phyloP scores from a whole-genome alignment of 2,888 invertebrate species.

The Chalcis sispes region DNA sequence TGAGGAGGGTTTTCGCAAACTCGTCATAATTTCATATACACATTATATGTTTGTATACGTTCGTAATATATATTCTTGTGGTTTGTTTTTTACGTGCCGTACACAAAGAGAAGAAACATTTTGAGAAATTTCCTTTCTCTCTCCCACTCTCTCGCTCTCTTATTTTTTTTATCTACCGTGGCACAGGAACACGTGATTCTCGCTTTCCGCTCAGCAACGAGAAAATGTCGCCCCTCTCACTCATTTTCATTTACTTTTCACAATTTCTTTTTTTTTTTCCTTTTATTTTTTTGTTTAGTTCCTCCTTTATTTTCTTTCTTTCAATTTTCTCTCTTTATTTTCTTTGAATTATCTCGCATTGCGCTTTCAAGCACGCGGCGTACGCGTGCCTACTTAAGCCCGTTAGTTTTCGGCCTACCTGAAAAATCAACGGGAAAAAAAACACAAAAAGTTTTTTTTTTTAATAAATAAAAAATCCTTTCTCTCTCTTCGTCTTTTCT shows the following conservation, averaged over 20 bases:
- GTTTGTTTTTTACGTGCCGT: no score
- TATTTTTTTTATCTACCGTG: slow-evolving; percentile 66
- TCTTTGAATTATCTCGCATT: slow-evolving; percentile 21
- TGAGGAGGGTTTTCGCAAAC: no score
- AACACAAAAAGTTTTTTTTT: slow-evolving; percentile 27
- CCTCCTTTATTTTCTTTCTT: neutral
- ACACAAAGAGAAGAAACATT: no score
- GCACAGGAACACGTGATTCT: slow-evolving; percentile 66
- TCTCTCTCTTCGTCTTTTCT: no score
- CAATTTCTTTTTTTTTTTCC: slow-evolving; percentile 37
- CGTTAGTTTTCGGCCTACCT: slow-evolving; percentile 72
- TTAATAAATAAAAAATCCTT: slow-evolving; percentile 9
- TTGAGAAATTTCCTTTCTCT: no score
- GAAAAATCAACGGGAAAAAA: slow-evolving; percentile 69
- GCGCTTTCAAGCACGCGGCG: slow-evolving; percentile 45
- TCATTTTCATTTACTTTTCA: slow-evolving; percentile 46
- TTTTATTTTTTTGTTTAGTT: slow-evolving; percentile 1
- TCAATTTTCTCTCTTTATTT: slow-evolving; percentile 2
- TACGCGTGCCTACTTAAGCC: slow-evolving; percentile 66
- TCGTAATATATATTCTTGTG: no score
- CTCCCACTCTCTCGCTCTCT: neutral
- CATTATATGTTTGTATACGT: no score
- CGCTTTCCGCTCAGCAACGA: slow-evolving; percentile 59
- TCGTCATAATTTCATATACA: no score
- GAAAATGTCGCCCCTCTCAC: slow-evolving; percentile 50